Percentiles rank a stretch among this genome's conserved stretches.
Evolutionary conservation across 2,888 invertebrate species (phyloP).

Genomic region (Sminthurinus aureus): DNA sequence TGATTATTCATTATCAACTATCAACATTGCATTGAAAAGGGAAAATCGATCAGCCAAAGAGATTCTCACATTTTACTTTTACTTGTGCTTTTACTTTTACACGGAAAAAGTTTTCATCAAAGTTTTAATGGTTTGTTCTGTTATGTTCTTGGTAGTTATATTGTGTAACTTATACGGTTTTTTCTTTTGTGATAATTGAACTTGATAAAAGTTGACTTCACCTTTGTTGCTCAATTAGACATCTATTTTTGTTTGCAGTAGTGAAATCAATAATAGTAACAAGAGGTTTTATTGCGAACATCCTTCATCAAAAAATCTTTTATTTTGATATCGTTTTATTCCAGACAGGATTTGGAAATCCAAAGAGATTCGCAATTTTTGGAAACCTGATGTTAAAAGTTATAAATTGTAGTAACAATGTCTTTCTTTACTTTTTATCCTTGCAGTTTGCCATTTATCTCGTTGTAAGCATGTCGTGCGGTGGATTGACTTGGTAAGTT

Average conservation of each 20-base stretch:
- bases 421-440: not conserved
- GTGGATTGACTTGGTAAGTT: constrained; percentile 76
- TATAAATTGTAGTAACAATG: not conserved
- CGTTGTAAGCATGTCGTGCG: constrained; percentile 86
- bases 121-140: constrained; percentile 16
- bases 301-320: too few species aligned
- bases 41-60: not conserved
- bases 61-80: not conserved
- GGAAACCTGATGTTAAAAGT: not conserved
- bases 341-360: too few species aligned
- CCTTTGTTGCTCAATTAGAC: not conserved
- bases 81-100: not conserved
- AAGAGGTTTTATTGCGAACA: too few species aligned
- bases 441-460: constrained; percentile 77
- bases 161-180: not conserved
- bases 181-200: not conserved
- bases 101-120: not conserved
- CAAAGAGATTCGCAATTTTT: too few species aligned
- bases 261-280: too few species aligned
- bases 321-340: too few species aligned
- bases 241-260: not conserved
- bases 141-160: not conserved
- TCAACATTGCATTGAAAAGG: too few species aligned
- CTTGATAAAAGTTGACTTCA: not conserved
- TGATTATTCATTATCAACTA: too few species aligned